phyloP scores from a whole-genome alignment of 2,888 invertebrate species.

The Lordiphosa andalusiaca region DNA sequence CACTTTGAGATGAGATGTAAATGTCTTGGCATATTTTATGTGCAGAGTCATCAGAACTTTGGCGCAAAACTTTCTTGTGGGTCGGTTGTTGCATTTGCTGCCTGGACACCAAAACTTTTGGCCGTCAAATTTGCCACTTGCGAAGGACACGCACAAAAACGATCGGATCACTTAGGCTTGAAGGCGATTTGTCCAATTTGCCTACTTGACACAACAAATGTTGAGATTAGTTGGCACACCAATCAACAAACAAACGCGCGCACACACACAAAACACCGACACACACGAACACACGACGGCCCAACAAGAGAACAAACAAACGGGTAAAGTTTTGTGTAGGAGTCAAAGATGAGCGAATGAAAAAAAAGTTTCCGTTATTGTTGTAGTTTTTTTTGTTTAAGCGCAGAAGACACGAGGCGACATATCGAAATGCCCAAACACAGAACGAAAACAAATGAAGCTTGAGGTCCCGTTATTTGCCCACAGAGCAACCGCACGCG shows the following conservation, averaged over 20 bases:
- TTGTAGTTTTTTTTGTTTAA: constrained; percentile 13
- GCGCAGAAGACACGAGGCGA: constrained; percentile 6
- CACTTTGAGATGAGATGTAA: constrained; percentile 57
- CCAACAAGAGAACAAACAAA: constrained; percentile 13
- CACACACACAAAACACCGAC: background rate
- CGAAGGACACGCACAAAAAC: constrained; percentile 34
- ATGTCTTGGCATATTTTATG: constrained; percentile 67
- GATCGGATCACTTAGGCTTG: constrained; percentile 58
- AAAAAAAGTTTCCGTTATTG: constrained; percentile 19
- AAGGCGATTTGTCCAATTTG: constrained; percentile 15
- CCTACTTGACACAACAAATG: constrained; percentile 14
- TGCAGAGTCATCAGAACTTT: constrained; percentile 55
- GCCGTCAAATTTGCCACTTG: background rate
- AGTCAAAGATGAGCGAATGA: background rate
- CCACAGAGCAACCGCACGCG: constrained; percentile 56
- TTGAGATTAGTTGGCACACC: constrained; percentile 15
- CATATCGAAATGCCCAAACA: constrained; percentile 6
- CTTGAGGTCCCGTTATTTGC: constrained; percentile 19
- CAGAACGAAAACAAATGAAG: constrained; percentile 6
- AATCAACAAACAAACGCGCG: constrained; percentile 6
- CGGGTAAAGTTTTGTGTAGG: constrained; percentile 3
- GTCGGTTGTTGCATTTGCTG: constrained; percentile 38
- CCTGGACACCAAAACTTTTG: constrained; percentile 49
- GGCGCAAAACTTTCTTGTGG: constrained; percentile 42
- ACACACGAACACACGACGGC: constrained; percentile 2